Evolutionary conservation across 1,140 invertebrate genomes (phyloP), one percentile per base, ranked within the genome.

Genomic region (Bathynomus jamesi): DNA sequence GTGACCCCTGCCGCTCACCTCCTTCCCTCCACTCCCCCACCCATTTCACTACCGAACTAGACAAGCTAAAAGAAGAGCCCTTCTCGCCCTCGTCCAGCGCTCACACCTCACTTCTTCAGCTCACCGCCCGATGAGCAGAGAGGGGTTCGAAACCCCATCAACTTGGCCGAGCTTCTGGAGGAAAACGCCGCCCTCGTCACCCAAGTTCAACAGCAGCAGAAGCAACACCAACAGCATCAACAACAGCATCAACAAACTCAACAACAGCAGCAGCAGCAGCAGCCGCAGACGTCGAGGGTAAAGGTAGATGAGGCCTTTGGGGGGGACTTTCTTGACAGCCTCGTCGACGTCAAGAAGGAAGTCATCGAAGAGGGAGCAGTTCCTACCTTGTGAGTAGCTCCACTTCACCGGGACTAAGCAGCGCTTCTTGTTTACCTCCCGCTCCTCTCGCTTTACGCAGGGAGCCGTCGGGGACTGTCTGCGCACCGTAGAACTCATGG

Each of bases 41-140:
- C 25, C 67, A 69, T 28, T 69, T 25, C 67, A 28, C 66, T 53
- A 46, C 32, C 2, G 66, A 60, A n/a, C 46, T 69, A 25, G 46
- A 61, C 4, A 61, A 69, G n/a, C 13, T 69, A 7, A 69, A 69
- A 29, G 67, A 69, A 62, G 67, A 69, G 61, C 67, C 67, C 13
- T 21, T 31, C 11, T 61, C 53, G 25, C 67, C 67, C 11, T 69
- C 2, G 13, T 11, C 40, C 21, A 5, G 11, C 13, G 21, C 40
- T 21, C 40, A 53, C 40, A 17, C 21, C 21, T 53, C 40, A 11
- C 40, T 53, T 21, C 40, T 53, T 21, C 40, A 53, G 40, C 21
- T 53, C 13, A 53, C 21, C 40, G 40, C 40, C 40, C 40, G 40
- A 53, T 53, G 40, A 53, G 40, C 40, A 53, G 40, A 53, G 40